Evolutionary conservation across 2,888 invertebrate genomes (phyloP), one percentile per base, ranked within the genome.

Genomic region (Unio delphinus): DNA sequence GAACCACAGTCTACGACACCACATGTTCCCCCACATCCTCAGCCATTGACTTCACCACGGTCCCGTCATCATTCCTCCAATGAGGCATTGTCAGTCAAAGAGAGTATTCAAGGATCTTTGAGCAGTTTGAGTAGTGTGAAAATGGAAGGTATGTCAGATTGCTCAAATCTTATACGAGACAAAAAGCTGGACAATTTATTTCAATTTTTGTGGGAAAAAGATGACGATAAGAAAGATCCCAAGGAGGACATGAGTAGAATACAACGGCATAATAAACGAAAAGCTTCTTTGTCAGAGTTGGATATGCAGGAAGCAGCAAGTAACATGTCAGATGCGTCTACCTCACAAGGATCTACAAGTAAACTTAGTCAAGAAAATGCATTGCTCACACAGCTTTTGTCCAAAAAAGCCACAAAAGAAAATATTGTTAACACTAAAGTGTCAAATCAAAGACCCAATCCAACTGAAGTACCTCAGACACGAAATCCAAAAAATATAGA

Each of bases 391-490:
- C 81, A 87, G 76, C 79, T 89, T 64, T 79, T 89, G 67, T 83
- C 87, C 6, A 83, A 84, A 68, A 82, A 80, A 64, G 75, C 81
- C 0, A 78, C 75, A 23, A 78, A 77, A 62, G 87, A 87, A 65
- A 83, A 83, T 17, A 83, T 86, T 57, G 79, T 86, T 15, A 86
- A 85, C 68, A 86, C 85, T 8, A 75, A 80, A 56, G 73, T 80
- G 64, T 82, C 85, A 8, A 80, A 83, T 23, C 78, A 78, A 30
- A 55, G 54, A 17, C 3, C 54, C 23, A 81, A 78, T 60, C 86
- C 86, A 4, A 80, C 80, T 15, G 80, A 76, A 4, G 79, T 82
- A 80, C 95, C 95, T 60, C 94, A 94, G 89, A 85, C 85, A 45
- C 85, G 89, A 60, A 83, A 90, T 60, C 88, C 89, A 20, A 85